Evolutionary conservation across 2,113 vertebrate species (phyloP).

Genomic region (Apus apus): DNA sequence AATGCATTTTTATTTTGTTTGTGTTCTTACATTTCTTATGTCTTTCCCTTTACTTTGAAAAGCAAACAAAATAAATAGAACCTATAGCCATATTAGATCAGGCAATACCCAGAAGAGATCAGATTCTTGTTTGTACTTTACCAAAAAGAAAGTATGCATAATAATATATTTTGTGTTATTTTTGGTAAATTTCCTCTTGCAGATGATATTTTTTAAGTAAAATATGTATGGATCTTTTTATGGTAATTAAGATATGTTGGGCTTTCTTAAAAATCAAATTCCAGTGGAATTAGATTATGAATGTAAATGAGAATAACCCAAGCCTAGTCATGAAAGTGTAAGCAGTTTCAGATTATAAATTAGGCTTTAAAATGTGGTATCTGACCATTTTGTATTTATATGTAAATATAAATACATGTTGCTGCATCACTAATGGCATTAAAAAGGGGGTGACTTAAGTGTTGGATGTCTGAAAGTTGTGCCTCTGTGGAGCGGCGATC

Average conservation of each 20-base stretch:
- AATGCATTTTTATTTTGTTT: conserved; percentile 7
- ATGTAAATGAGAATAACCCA: conserved; percentile 53
- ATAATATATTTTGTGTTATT: conserved; percentile 72
- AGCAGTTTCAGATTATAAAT: conserved; percentile 51
- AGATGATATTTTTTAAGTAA: conserved; percentile 74
- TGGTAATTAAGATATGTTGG: conserved; percentile 38
- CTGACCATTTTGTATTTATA: conserved; percentile 57
- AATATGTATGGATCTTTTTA: conserved; percentile 62
- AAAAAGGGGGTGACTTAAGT: conserved; percentile 11
- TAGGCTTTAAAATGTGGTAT: conserved; percentile 34
- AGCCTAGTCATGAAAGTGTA: conserved; percentile 34
- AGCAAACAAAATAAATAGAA: conserved; percentile 52
- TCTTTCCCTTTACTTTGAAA: conserved; percentile 55
- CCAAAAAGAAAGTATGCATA: conserved; percentile 47
- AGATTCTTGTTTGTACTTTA: conserved; percentile 71
- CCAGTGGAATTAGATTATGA: conserved; percentile 63
- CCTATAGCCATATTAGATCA: conserved; percentile 70
- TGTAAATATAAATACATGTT: conserved; percentile 49
- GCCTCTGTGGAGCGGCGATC: not conserved
- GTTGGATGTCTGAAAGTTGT: not conserved
- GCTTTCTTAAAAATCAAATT: conserved; percentile 60
- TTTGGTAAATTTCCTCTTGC: conserved; percentile 70
- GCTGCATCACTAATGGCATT: conserved; percentile 48
- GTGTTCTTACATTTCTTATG: not conserved
- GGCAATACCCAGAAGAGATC: conserved; percentile 70